Percentiles rank a stretch among this genome's conserved stretches.
Conservation (phyloP, 2,797 vertebrate genomes). For the Balearica regulorum region DNA sequence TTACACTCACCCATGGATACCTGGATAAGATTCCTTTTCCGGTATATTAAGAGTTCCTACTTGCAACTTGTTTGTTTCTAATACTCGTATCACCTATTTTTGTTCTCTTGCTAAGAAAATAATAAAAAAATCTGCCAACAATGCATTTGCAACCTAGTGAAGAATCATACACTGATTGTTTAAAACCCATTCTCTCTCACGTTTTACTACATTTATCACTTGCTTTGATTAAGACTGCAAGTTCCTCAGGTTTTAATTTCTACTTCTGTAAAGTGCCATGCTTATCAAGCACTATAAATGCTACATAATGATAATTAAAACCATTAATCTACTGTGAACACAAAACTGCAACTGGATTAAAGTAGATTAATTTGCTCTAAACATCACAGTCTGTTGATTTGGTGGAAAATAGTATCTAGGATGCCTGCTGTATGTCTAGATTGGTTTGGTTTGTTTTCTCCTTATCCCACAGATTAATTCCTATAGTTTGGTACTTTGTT, state of each 20-base stretch:
- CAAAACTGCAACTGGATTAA: slow-evolving; percentile 13
- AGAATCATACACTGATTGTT: not conserved
- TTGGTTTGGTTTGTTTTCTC: not conserved
- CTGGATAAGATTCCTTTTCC: not conserved
- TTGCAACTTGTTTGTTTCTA: not conserved
- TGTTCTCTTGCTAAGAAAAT: not conserved
- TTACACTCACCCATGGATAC: not conserved
- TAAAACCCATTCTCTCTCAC: not conserved
- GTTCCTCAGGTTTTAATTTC: slow-evolving; percentile 3
- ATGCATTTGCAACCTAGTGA: not conserved
- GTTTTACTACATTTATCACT: not conserved
- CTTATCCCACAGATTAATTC: not conserved
- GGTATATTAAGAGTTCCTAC: not conserved
- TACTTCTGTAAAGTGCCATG: not conserved
- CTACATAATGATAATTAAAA: slow-evolving; percentile 17
- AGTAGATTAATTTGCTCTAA: slow-evolving; percentile 4
- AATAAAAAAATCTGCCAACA: not conserved
- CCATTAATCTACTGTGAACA: not conserved
- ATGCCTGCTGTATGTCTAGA: not conserved
- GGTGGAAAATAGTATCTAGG: not conserved
- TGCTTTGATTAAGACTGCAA: not conserved
- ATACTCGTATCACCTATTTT: not conserved
- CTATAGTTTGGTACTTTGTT: not conserved
- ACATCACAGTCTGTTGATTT: not conserved
- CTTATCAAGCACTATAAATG: not conserved